phyloP scores from a whole-genome alignment of 92 coral and sea anemone genomes.

The Plumapathes pennacea region DNA sequence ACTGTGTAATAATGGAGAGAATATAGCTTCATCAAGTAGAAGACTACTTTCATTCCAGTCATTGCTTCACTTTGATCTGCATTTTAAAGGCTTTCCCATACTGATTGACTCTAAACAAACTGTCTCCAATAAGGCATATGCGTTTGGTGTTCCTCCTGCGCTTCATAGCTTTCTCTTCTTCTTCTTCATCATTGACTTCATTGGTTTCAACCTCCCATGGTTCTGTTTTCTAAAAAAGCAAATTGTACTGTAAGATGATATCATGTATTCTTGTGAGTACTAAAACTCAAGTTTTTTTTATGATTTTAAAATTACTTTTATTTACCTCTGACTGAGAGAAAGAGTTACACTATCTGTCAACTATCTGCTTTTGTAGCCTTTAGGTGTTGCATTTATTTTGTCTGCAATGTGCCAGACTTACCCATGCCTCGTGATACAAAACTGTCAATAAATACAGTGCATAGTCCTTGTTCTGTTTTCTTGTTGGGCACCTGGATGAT shows the following conservation, averaged over 20 bases:
- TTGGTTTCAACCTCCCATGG: slow-evolving; percentile 70
- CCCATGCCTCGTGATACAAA: slow-evolving; percentile 95
- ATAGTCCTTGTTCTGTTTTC: slow-evolving; percentile 95
- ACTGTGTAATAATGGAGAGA: too few relatives aligned
- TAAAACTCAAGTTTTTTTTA: too few relatives aligned
- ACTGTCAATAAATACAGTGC: slow-evolving; percentile 88
- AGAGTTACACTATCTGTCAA: neutral
- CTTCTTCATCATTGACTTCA: slow-evolving; percentile 46
- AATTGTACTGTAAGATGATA: neutral
- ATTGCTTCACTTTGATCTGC: slow-evolving; percentile 60
- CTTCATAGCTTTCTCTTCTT: slow-evolving; percentile 28
- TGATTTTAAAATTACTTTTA: too few relatives aligned
- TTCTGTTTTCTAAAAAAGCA: slow-evolving; percentile 80
- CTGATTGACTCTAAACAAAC: slow-evolving; percentile 77
- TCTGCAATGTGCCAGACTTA: slow-evolving; percentile 15
- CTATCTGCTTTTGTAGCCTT: too few relatives aligned
- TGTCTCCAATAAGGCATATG: slow-evolving; percentile 66
- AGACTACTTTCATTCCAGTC: too few relatives aligned
- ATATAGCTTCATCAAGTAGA: too few relatives aligned
- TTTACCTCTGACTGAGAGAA: too few relatives aligned
- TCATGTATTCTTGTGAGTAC: neutral
- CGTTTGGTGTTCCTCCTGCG: slow-evolving; percentile 60
- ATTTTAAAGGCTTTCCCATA: slow-evolving; percentile 86
- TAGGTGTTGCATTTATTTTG: neutral
- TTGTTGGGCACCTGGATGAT: slow-evolving; percentile 91